Conservation (phyloP, 2,888 invertebrate species). For the Allophyes oxyacanthae region DNA sequence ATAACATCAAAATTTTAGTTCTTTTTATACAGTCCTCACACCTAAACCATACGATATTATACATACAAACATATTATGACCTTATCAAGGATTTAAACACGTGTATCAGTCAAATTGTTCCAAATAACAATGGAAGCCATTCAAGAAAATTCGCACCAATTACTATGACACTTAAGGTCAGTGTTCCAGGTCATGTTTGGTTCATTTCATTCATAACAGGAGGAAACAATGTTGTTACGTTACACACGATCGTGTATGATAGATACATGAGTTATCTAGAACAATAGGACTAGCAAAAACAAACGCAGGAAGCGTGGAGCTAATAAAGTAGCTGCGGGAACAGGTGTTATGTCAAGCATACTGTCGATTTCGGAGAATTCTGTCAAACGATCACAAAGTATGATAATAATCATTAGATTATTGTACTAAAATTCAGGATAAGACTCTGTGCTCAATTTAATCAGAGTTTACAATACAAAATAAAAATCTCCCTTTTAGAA, state of each 20-base stretch:
- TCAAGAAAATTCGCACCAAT: constrained; percentile 37
- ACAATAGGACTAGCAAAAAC: constrained; percentile 73
- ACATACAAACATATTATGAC: constrained; percentile 2
- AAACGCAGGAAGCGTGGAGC: constrained; percentile 73
- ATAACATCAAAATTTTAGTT: too few relatives aligned
- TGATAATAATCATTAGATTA: too few relatives aligned
- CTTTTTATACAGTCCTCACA: too few relatives aligned
- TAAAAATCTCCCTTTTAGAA: too few relatives aligned
- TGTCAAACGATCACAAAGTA: not conserved
- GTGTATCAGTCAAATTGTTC: constrained; percentile 9
- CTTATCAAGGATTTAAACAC: constrained; percentile 4
- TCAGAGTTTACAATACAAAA: too few relatives aligned
- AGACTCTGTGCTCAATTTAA: too few relatives aligned
- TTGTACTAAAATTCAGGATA: too few relatives aligned
- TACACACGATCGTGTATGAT: constrained; percentile 30
- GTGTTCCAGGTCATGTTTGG: constrained; percentile 19
- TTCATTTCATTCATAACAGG: constrained; percentile 46
- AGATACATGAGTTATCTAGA: constrained; percentile 55
- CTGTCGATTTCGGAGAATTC: constrained; percentile 15
- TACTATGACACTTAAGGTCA: constrained; percentile 47
- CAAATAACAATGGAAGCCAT: constrained; percentile 43
- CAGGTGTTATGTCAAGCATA: constrained; percentile 9
- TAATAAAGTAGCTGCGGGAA: constrained; percentile 48
- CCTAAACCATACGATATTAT: too few relatives aligned
- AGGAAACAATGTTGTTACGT: constrained; percentile 38